Conservation (phyloP, 2,888 invertebrate genomes). For the Corbicula japonica region DNA sequence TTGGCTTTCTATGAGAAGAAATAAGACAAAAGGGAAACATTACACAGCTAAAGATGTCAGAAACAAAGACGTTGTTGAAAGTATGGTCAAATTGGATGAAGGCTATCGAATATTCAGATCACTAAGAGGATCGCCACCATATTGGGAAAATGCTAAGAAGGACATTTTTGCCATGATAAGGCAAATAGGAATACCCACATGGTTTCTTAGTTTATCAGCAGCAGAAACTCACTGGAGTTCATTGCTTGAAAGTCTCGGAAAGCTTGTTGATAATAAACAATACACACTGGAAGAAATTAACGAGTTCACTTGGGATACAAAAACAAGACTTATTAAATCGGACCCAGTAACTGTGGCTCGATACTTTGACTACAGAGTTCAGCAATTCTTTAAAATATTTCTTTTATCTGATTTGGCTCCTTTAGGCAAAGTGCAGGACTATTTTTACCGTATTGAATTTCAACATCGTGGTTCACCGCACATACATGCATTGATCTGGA, state of each 20-base stretch:
- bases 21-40: constrained; percentile 8
- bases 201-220: too few relatives aligned
- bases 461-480: neutral
- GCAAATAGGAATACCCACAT: too few relatives aligned
- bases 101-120: too few relatives aligned
- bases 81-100: constrained; percentile 34
- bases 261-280: constrained; percentile 1
- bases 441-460: constrained; percentile 3
- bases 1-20: constrained; percentile 17
- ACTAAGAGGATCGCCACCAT: too few relatives aligned
- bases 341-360: constrained; percentile 3
- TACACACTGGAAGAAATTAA: constrained; percentile 6
- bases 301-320: constrained; percentile 13
- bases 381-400: constrained; percentile 6
- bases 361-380: constrained; percentile 8
- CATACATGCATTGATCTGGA: constrained; percentile 6
- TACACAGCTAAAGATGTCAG: too few relatives aligned
- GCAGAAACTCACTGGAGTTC: too few relatives aligned
- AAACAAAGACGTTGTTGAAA: too few relatives aligned
- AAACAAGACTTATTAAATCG: constrained; percentile 13
- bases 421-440: neutral
- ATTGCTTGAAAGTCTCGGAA: too few relatives aligned
- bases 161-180: constrained; percentile 39
- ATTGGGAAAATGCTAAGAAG: constrained; percentile 53
- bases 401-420: neutral